Evolutionary conservation across 2,797 vertebrate species (phyloP), one percentile per base, ranked within the genome.

Genomic region (Dipus sagitta): DNA sequence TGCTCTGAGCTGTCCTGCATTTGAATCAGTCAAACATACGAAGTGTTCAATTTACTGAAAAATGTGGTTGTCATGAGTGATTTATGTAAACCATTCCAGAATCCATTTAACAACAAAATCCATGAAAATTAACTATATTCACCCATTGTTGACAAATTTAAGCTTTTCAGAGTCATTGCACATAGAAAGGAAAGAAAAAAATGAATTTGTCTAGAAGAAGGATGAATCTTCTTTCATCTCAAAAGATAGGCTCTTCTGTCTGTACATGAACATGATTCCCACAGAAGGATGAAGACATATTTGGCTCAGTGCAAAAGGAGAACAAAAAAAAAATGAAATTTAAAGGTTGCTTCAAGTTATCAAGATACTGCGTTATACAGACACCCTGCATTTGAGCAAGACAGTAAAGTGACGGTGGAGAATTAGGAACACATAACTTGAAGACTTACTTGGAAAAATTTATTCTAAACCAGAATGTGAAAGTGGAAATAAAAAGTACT

Each of bases 131-230:
- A 92, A 90, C 79, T 90, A 58, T 87, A 76, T 15, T 70, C 32
- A 68, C 52, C 5, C 20, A 79, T 38, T 92, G 68, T 92, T 95
- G 62, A 92, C 68, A 95, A 90, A 62, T 93, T 83, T 87, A 83
- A 70, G 38, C 20, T 90, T 86, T 95, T 83, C 60, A 89, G 71
- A 88, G 30, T 83, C 76, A 89, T 93, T 89, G 54, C 34, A 74
- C 28, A 79, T 60, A 32, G 38, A 86, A 14, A 68, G n/a, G 38
- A 38, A 26, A 4, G 23, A 93, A 85, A 88, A 26, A 74, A 32
- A 6, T 90, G 24, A 89, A 64, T 83, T 90, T 93, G 85, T 72
- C 93, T 92, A 86, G 32, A 84, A 87, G 34, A 96, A 87, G 20
- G 13, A 90, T 72, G 21, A 26, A 65, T 4, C 26, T 68, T 92